Evolutionary conservation across 2,888 invertebrate species (phyloP).

Genomic region (Drosophila peninsularis): DNA sequence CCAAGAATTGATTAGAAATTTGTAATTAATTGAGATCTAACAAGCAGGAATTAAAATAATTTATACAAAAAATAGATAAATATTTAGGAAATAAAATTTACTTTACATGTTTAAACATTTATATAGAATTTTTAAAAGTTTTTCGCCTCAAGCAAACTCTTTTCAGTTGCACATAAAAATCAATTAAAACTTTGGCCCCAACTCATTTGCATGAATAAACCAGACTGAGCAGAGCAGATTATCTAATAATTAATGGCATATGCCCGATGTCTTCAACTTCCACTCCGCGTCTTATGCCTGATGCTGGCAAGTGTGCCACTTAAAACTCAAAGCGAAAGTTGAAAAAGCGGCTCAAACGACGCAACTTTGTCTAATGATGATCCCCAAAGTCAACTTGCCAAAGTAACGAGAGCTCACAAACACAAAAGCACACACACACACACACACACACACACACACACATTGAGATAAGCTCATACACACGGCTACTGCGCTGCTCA

Average conservation of each 20-base stretch:
- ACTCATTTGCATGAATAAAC: neutral
- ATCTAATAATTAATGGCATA: constrained; percentile 23
- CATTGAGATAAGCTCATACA: constrained; percentile 3
- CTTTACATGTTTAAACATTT: neutral
- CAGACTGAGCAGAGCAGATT: neutral
- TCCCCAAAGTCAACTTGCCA: constrained; percentile 76
- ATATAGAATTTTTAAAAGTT: neutral
- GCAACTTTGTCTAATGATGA: constrained; percentile 69
- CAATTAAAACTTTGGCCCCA: neutral
- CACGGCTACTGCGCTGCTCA: constrained; percentile 35
- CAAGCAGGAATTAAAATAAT: fast-evolving
- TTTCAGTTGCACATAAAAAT: neutral
- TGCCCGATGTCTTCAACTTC: constrained; percentile 1
- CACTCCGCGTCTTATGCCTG: constrained; percentile 2
- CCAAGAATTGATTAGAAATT: neutral
- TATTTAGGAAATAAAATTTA: neutral
- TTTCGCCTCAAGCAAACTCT: neutral
- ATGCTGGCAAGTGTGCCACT: constrained; percentile 34
- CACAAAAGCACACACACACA: constrained; percentile 14
- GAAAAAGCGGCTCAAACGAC: constrained; percentile 32
- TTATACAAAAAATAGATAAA: neutral
- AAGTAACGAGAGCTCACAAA: constrained; percentile 61
- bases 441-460: constrained; percentile 9
- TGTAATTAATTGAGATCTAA: neutral
- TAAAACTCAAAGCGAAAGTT: constrained; percentile 41